Evolutionary conservation across 2,888 invertebrate genomes (phyloP).

Genomic region (Petrolisthes cinctipes): DNA sequence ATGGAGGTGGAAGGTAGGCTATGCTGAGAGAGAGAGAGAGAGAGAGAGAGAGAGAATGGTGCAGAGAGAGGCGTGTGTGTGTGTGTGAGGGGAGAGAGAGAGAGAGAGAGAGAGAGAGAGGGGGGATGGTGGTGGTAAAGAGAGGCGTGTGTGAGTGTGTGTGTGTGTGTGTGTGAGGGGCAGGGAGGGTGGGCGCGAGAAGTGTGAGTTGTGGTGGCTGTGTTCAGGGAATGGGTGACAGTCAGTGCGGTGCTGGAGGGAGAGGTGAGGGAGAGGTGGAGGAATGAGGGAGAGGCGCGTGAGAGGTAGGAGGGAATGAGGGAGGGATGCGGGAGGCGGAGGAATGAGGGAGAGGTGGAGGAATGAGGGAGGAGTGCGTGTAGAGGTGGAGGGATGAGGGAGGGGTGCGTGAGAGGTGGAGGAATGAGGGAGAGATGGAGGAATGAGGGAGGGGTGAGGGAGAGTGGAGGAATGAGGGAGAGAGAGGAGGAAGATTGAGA

Average conservation of each 20-base stretch:
- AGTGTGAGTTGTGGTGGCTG: not conserved
- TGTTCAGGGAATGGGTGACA: not conserved
- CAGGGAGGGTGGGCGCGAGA: not conserved
- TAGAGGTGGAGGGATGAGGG: not conserved
- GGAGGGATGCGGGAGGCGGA: not conserved
- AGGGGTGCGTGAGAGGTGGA: not conserved
- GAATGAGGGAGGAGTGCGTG: not conserved
- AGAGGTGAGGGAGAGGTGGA: not conserved
- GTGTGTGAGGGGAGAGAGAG: constrained; percentile 12
- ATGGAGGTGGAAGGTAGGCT: not conserved
- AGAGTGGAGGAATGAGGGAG: not conserved
- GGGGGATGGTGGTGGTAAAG: not conserved
- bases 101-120: constrained; percentile 11
- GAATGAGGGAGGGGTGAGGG: not conserved
- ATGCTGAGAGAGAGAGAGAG: not conserved
- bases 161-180: not conserved
- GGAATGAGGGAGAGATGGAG: not conserved
- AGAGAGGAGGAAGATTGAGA: not conserved
- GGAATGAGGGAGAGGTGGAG: not conserved
- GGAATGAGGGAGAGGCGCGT: not conserved
- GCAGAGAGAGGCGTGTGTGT: not conserved
- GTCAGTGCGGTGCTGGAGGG: not conserved
- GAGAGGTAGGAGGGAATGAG: not conserved
- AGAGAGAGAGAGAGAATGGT: not conserved
- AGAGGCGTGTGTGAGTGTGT: not conserved